Evolutionary conservation across 2,113 vertebrate genomes (phyloP), one percentile per base, ranked within the genome.

Genomic region (Zootoca vivipara): DNA sequence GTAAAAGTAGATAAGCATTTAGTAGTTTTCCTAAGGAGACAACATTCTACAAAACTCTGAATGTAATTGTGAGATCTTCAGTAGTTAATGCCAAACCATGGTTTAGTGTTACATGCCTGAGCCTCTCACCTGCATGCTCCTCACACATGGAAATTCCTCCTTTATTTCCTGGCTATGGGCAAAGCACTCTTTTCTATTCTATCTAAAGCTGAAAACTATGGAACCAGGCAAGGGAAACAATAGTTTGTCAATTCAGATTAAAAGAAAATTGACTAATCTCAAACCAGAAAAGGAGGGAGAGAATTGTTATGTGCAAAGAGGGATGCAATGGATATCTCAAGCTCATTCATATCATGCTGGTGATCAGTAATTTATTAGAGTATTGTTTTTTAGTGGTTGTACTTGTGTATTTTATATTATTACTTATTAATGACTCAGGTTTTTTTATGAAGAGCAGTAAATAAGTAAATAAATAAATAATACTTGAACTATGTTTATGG

Each of bases 1-100:
- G 72, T 72, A 77, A 93, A 80, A 88, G 79, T 88, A 90, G 30
- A 56, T 56, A 86, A 86, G 78, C 86, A 28, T 40, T 89, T 91
- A 87, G 74, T 78, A 85, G 58, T 7, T 85, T 82, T 88, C 93
- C 90, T 93, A 92, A 91, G 74, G 12, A 69, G n/a, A 46, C 28
- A 77, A 77, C 46, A 64, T 56, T 67, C 24, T 40, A n/a, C 30
- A 58, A 80, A 33, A 62, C 30, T 10, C 35, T 35, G 52, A 35
- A 62, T 35, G 78, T 58, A 18, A 33, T 15, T 56, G 30, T 80
- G 30, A 52, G 2, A 40, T 75, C 7, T 75, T 26, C 38, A 75
- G 7, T 20, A 24, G 7, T 7, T 38, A 40, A 22, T 75, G 73
- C 18, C 0, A 40, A 75, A 75, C 6, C 33, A 40, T 40, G 16